Evolutionary conservation across 2,113 vertebrate genomes (phyloP).

Genomic region (Irena cyanogastra): DNA sequence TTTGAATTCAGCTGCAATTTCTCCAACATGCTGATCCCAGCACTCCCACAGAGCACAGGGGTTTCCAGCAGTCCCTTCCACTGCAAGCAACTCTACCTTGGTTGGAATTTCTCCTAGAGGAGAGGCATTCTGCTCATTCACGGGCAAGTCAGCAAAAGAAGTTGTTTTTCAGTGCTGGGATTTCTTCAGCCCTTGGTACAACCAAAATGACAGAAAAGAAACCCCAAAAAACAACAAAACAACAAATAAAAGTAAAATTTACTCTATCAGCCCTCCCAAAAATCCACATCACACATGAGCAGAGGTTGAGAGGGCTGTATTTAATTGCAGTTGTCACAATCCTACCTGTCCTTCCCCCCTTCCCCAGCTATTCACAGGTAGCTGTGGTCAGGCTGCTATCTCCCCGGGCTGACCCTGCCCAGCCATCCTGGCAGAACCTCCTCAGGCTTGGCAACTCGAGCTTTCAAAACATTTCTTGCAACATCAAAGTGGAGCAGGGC

Average conservation of each 20-base stretch:
- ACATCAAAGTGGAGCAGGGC: not conserved
- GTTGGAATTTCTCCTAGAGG: not conserved
- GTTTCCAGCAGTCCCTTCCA: not conserved
- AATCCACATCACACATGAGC: not conserved
- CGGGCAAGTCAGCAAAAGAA: not conserved
- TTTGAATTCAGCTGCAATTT: not conserved
- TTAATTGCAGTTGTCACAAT: not conserved
- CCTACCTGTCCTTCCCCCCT: not conserved
- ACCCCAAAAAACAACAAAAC: not conserved
- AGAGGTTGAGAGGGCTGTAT: not conserved
- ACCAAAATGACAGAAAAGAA: not conserved
- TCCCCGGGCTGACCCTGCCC: not conserved
- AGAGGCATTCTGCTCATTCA: not conserved
- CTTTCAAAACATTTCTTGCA: not conserved
- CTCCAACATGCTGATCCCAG: not conserved
- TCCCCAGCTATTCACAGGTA: not conserved
- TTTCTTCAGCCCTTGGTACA: not conserved
- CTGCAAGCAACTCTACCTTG: not conserved
- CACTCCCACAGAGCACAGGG: not conserved
- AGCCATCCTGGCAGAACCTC: not conserved
- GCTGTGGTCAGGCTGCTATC: not conserved
- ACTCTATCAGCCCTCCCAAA: not conserved
- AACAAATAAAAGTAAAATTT: not conserved
- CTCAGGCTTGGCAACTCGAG: not conserved
- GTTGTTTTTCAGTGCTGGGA: not conserved